Evolutionary conservation across 2,797 vertebrate species (phyloP).

Genomic region (Denticeps clupeoides): DNA sequence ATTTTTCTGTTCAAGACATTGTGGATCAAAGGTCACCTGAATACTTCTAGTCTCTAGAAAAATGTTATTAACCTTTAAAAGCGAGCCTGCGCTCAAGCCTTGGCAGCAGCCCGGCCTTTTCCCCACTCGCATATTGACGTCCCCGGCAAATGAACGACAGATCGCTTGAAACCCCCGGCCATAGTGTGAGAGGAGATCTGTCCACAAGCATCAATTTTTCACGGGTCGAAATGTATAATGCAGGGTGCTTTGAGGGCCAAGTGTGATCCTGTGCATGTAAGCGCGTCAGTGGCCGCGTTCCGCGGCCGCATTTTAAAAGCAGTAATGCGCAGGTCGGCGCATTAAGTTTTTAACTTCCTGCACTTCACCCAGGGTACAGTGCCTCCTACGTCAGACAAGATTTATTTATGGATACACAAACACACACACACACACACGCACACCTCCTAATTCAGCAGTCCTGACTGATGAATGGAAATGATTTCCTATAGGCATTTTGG

Average conservation of each 20-base stretch:
- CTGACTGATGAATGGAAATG: too few relatives aligned
- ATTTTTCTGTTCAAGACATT: constrained; percentile 22
- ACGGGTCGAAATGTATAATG: constrained; percentile 19
- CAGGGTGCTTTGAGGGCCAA: constrained; percentile 8
- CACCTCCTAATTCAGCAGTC: too few relatives aligned
- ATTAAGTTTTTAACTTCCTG: not conserved
- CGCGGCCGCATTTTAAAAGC: constrained; percentile 12
- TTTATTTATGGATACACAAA: too few relatives aligned
- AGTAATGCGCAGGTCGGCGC: constrained; percentile 13
- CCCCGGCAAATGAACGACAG: constrained; percentile 7
- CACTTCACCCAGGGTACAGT: too few relatives aligned
- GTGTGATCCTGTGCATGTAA: constrained; percentile 11
- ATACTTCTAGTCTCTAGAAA: constrained; percentile 12
- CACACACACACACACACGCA: too few relatives aligned
- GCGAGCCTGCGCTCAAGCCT: too few relatives aligned
- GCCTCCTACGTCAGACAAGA: too few relatives aligned
- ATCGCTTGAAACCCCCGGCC: too few relatives aligned
- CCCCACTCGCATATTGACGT: constrained; percentile 4
- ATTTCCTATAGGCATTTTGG: constrained; percentile 12
- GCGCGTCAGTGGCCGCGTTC: constrained; percentile 12
- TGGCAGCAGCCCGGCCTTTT: too few relatives aligned
- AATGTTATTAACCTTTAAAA: constrained; percentile 33
- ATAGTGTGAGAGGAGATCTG: constrained; percentile 13
- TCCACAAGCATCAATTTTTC: constrained; percentile 28
- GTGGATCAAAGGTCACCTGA: constrained; percentile 32